phyloP scores from a whole-genome alignment of 2,888 invertebrate genomes.

The Machimus rusticus region DNA sequence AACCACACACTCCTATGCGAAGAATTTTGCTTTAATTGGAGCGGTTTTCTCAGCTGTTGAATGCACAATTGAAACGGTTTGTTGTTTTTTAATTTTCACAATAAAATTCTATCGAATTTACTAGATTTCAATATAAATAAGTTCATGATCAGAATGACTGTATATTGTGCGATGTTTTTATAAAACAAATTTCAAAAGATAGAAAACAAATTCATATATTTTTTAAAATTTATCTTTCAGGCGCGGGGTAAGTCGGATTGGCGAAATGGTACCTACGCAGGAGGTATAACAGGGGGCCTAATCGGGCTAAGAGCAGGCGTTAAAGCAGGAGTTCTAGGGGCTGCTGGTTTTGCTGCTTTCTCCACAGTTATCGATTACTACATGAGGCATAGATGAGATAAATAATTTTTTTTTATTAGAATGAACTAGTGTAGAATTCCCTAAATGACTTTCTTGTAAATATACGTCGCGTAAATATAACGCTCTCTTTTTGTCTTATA shows the following conservation, averaged over 20 bases:
- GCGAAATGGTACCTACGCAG: slow-evolving; percentile 96
- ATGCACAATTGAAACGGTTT: slow-evolving; percentile 91
- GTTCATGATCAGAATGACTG: too few species aligned
- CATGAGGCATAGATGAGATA: slow-evolving; percentile 69
- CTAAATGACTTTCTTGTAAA: not conserved
- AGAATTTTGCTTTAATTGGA: slow-evolving; percentile 97
- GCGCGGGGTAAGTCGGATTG: slow-evolving; percentile 93
- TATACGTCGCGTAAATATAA: not conserved
- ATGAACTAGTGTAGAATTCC: not conserved
- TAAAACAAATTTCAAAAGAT: too few species aligned
- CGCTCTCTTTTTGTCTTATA: not conserved
- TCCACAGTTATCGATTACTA: slow-evolving; percentile 97
- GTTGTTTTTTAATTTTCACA: slow-evolving; percentile 48
- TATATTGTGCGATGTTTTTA: too few species aligned
- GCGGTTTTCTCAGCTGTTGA: slow-evolving; percentile 93
- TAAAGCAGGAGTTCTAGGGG: slow-evolving; percentile 92
- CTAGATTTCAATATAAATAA: not conserved
- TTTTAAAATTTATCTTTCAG: slow-evolving; percentile 56
- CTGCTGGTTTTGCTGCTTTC: slow-evolving; percentile 97
- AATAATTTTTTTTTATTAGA: not conserved
- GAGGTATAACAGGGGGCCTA: slow-evolving; percentile 91
- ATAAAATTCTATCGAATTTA: not conserved
- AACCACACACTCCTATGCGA: slow-evolving; percentile 91
- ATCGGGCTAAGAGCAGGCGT: slow-evolving; percentile 91
- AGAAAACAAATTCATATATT: not conserved